Conservation (phyloP, 2,888 invertebrate species). For the Ormia ochracea region DNA sequence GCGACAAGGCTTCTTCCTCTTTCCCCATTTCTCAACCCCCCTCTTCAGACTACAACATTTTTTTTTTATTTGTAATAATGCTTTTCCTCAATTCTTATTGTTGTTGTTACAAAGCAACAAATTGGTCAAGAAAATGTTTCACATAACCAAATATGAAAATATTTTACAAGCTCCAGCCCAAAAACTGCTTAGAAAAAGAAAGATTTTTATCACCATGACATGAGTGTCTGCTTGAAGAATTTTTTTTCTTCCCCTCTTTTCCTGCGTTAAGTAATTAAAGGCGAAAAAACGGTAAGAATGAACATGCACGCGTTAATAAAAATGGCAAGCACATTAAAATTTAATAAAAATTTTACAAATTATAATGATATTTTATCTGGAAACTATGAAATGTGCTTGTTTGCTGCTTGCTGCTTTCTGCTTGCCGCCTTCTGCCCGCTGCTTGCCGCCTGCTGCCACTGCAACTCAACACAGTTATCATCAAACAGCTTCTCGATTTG, state of each 20-base stretch:
- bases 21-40: neutral
- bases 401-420: neutral
- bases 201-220: slow-evolving; percentile 44
- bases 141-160: slow-evolving; percentile 53
- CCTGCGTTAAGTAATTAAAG: slow-evolving; percentile 38
- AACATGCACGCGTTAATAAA: slow-evolving; percentile 42
- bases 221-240: neutral
- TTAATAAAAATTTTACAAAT: slow-evolving; percentile 62
- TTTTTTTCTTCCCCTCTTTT: neutral
- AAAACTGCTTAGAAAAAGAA: slow-evolving; percentile 34
- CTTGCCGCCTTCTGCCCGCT: too few species aligned
- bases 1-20: slow-evolving; percentile 12
- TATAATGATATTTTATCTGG: slow-evolving; percentile 59
- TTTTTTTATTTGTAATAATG: neutral
- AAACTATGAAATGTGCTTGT: slow-evolving; percentile 24
- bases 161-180: slow-evolving; percentile 38
- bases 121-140: slow-evolving; percentile 55
- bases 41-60: neutral
- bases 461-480: slow-evolving; percentile 29
- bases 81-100: neutral
- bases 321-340: slow-evolving; percentile 58
- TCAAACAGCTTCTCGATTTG: slow-evolving; percentile 17
- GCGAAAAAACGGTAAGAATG: slow-evolving; percentile 22
- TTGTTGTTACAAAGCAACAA: slow-evolving; percentile 17
- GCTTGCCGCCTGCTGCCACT: neutral